Evolutionary conservation across 2,797 vertebrate genomes (phyloP), one percentile per base, ranked within the genome.

Genomic region (Catamblyrhynchus diadema): DNA sequence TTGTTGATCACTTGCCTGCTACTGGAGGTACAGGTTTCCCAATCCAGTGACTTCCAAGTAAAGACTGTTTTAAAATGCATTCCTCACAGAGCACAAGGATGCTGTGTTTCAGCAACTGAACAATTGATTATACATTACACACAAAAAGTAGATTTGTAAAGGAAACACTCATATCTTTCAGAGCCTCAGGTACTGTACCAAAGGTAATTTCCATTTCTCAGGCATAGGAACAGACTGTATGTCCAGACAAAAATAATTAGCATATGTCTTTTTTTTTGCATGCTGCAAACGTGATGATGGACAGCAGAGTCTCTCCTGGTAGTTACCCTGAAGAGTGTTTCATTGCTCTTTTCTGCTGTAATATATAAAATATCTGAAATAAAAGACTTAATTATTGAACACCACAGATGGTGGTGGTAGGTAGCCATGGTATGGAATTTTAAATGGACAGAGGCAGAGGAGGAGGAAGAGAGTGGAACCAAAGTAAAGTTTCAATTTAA

Each of bases 201-300:
- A 94, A 96, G 59, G 57, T 60, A 77, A 71, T 78, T 95, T 93
- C 92, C 73, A 75, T 91, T 97, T 97, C 90, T 94, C 89, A 64
- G 78, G 86, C 81, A 50, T 22, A 89, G 57, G 78, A 88, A 81
- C 33, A 93, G 81, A 73, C 70, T 92, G 42, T 66, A 59, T 35
- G 27, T 89, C 71, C 56, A 60, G 83, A 53, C 4, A 67, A 66
- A 84, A 71, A 57, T 60, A 50, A 78, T 17, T 73, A 56, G 25
- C 47, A 62, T 39, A 9, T 51, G 20, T 74, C 64, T 79, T 81
- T 82, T 81, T 82, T 82, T 93, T 93, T 74, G 78, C 81, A 67
- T 57, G 47, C 42, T 65, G 32, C 66, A 95, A 64, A 67, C 28
- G 25, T 39, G 80, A 71, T 74, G 41, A 54, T 62, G 35, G 66